Evolutionary conservation across 2,888 invertebrate species (phyloP).

Genomic region (Piscicola geometra): DNA sequence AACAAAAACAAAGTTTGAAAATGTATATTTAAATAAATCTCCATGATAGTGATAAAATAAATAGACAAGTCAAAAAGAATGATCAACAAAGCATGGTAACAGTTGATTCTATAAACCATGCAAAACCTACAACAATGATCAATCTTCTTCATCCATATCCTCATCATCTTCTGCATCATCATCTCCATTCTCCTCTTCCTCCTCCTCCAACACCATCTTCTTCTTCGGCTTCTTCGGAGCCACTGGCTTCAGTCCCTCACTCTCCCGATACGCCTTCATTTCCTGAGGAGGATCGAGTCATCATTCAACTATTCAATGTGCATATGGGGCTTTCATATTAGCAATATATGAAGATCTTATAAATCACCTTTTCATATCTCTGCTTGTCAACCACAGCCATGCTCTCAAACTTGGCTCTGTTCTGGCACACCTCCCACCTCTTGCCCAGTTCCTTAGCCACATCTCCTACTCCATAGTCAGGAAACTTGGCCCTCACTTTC

Average conservation of each 20-base stretch:
- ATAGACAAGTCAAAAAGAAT: too few relatives aligned
- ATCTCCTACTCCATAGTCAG: constrained; percentile 90
- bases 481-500: constrained; percentile 84
- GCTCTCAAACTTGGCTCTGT: constrained; percentile 84
- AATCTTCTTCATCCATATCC: constrained; percentile 41
- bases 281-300: constrained; percentile 37
- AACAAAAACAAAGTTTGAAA: too few relatives aligned
- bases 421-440: constrained; percentile 77
- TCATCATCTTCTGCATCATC: constrained; percentile 45
- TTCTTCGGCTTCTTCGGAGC: constrained; percentile 40
- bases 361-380: constrained; percentile 83
- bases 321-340: too few relatives aligned
- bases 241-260: constrained; percentile 8
- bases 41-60: too few relatives aligned
- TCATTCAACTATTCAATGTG: too few relatives aligned
- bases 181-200: constrained; percentile 42
- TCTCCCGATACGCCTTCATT: constrained; percentile 42
- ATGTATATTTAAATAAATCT: too few relatives aligned
- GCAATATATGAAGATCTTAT: too few relatives aligned
- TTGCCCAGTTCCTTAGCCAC: constrained; percentile 92
- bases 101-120: too few relatives aligned
- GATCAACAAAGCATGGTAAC: too few relatives aligned
- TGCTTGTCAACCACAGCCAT: constrained; percentile 91
- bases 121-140: neutral
- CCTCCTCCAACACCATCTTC: constrained; percentile 60